Evolutionary conservation across 2,797 vertebrate species (phyloP).

Genomic region (Acipenser oxyrinchus): DNA sequence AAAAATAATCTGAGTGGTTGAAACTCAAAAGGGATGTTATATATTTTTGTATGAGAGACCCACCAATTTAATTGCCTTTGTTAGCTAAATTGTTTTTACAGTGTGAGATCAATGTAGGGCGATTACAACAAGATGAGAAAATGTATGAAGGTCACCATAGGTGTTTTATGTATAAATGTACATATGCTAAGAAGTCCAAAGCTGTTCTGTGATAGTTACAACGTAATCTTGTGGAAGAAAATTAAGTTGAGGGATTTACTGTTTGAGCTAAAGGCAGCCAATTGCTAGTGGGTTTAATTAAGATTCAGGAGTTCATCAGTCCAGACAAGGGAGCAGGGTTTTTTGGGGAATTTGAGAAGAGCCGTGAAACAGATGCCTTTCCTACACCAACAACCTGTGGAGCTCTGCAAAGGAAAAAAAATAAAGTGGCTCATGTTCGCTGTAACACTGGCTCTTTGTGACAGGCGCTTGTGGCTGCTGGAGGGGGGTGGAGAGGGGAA

Average conservation of each 20-base stretch:
- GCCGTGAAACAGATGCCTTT: conserved; percentile 38
- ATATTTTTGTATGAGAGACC: too few relatives aligned
- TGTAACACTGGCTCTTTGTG: conserved; percentile 45
- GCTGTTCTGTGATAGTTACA: neutral
- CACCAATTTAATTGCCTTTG: too few relatives aligned
- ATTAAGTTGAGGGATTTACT: conserved; percentile 28
- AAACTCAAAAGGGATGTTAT: too few relatives aligned
- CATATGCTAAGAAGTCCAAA: neutral
- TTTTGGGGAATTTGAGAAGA: conserved; percentile 41
- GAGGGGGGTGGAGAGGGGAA: neutral
- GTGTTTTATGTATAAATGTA: neutral
- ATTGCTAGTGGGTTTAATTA: conserved; percentile 42
- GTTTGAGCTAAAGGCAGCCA: conserved; percentile 30
- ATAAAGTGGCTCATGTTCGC: conserved; percentile 30
- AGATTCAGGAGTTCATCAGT: conserved; percentile 34
- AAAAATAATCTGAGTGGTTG: too few relatives aligned
- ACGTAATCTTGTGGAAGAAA: neutral
- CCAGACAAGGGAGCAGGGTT: conserved; percentile 32
- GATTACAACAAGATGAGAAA: too few relatives aligned
- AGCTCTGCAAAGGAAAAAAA: conserved; percentile 25
- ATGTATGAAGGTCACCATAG: too few relatives aligned
- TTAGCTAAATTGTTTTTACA: too few relatives aligned
- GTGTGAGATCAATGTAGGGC: too few relatives aligned
- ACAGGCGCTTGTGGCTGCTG: conserved; percentile 11
- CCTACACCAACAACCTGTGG: conserved; percentile 28